Percentiles rank a stretch among this genome's conserved stretches.
phyloP scores from a whole-genome alignment of 1,140 invertebrate genomes.

The Phymastichus coffea region DNA sequence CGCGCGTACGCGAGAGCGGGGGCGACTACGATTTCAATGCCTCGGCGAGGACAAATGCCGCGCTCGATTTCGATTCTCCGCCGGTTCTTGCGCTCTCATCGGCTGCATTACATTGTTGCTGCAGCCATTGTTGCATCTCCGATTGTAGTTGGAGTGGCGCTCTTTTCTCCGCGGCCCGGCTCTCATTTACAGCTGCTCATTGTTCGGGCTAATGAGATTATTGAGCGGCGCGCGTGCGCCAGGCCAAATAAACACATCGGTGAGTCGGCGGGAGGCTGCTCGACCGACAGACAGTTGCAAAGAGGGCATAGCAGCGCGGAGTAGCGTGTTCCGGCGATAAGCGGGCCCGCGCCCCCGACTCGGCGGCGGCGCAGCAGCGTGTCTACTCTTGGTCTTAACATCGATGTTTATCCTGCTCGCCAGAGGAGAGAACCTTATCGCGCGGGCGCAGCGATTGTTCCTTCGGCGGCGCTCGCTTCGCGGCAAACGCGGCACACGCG shows the following conservation, averaged over 20 bases:
- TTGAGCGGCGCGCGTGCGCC: neutral
- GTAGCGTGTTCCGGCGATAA: neutral
- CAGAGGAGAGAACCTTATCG: too few species aligned
- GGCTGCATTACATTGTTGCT: neutral
- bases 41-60: constrained; percentile 26
- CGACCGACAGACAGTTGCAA: neutral
- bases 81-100: neutral
- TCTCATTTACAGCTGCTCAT: constrained; percentile 19
- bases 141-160: neutral
- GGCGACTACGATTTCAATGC: constrained; percentile 51
- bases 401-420: constrained; percentile 19
- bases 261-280: too few species aligned
- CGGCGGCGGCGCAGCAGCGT: neutral
- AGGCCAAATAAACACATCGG: neutral
- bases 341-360: neutral
- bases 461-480: constrained; percentile 1
- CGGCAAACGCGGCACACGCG: too few species aligned
- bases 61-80: constrained; percentile 8
- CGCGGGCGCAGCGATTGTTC: constrained; percentile 3
- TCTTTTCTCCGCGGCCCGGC: too few species aligned
- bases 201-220: constrained; percentile 13
- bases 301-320: neutral
- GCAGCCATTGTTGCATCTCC: neutral
- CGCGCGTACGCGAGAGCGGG: constrained; percentile 32
- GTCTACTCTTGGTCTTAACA: neutral